Conservation (phyloP, 1,140 invertebrate genomes). For the Cydia fagiglandana region DNA sequence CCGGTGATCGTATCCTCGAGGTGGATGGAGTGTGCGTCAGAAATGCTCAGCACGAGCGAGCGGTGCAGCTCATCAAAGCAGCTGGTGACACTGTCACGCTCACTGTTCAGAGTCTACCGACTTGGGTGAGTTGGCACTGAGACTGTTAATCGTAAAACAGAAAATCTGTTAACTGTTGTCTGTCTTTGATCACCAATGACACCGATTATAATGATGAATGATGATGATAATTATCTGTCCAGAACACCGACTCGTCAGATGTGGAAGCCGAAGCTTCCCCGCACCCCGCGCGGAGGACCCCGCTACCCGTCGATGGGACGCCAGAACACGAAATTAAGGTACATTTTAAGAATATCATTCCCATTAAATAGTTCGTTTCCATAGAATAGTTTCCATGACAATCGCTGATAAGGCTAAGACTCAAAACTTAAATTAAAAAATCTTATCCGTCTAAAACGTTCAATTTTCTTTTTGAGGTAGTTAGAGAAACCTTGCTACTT, state of each 20-base stretch:
- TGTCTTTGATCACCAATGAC: no score
- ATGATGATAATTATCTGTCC: slow-evolving; percentile 5
- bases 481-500: no score
- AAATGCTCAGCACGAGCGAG: slow-evolving; percentile 94
- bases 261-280: slow-evolving; percentile 52
- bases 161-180: no score
- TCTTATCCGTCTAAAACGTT: no score
- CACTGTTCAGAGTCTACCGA: slow-evolving; percentile 94
- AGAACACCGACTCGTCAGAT: slow-evolving; percentile 71
- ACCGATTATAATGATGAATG: no score
- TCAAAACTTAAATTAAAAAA: no score
- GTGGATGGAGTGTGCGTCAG: slow-evolving; percentile 96
- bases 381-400: no score
- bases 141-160: no score
- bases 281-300: slow-evolving; percentile 44
- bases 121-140: slow-evolving; percentile 82
- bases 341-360: no score
- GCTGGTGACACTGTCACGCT: slow-evolving; percentile 94
- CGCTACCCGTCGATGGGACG: slow-evolving; percentile 39
- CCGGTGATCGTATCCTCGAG: slow-evolving; percentile 93
- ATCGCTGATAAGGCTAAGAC: no score
- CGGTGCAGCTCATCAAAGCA: slow-evolving; percentile 97
- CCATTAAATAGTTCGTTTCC: no score
- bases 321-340: slow-evolving; percentile 69
- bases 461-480: no score